Evolutionary conservation across 2,888 invertebrate species (phyloP), one percentile per base, ranked within the genome.

Genomic region (Dichetophora obliterata): DNA sequence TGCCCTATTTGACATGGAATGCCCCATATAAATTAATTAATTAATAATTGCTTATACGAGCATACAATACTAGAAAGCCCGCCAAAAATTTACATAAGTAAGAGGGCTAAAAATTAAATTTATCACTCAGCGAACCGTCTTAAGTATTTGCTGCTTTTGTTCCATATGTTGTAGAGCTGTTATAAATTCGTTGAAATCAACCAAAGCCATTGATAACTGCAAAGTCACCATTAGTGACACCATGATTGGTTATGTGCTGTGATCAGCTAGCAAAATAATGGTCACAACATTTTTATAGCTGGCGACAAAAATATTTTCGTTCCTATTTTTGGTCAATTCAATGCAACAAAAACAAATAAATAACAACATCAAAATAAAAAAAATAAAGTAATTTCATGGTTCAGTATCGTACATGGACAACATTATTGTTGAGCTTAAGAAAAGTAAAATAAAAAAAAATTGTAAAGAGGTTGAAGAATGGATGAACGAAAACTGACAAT

Each of bases 211-310:
- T 43, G 43, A 43, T 43, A 11, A 43, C 11, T 43, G 22, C 54
- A n/a, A n/a, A 22, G 54, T 22, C 19, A 22, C 54, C 54, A 22
- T 6, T 2, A 14, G 54, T 22, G 54, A 22, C 54, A 24, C 24
- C 24, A 24, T 59, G 43, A 43, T 43, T 43, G 43, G 57, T 19
- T 59, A 22, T 27, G n/a, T n/a, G 57, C 34, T 63, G 63, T 50
- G 68, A 68, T 68, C 50, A 24, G 59, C 27, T 59, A 59, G 11
- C 24, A 59, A 27, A 59, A 27, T n/a, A 59, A 43, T 59, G 71
- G 43, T 71, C 71, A 71, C 71, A 71, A 59, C 59, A 71, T 71
- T 71, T 71, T 71, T 34, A 37, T 59, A 71, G 71, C 59, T 71
- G 71, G 57, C 59, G 59, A 71, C 59, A 71, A 71, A 71, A 37